Conservation (phyloP, 2,113 vertebrate genomes). For the Chionodraco myersi region DNA sequence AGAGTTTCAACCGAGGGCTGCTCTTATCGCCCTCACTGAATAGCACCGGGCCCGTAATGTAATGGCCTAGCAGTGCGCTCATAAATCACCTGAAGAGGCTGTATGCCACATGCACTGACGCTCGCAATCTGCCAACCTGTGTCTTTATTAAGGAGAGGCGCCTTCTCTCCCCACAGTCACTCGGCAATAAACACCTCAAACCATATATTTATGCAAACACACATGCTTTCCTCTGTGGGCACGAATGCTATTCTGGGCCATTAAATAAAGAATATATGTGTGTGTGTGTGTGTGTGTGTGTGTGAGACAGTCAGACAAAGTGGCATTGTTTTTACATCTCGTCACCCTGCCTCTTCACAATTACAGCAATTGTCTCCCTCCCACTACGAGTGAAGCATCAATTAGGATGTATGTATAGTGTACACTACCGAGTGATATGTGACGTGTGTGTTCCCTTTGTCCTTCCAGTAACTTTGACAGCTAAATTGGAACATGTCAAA, state of each 20-base stretch:
- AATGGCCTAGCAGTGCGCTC: conserved; percentile 68
- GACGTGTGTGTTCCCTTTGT: conserved; percentile 15
- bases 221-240: conserved; percentile 42
- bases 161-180: not conserved
- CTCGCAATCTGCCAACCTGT: conserved; percentile 71
- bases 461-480: conserved; percentile 52
- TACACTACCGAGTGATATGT: not conserved
- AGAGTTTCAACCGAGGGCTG: conserved; percentile 43
- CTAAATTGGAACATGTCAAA: conserved; percentile 63
- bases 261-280: not conserved
- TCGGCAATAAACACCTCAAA: conserved; percentile 29
- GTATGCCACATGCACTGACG: conserved; percentile 74
- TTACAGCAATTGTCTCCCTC: conserved; percentile 36
- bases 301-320: conserved; percentile 6
- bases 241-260: conserved; percentile 18
- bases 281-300: conserved; percentile 14
- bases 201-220: conserved; percentile 54
- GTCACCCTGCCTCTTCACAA: conserved; percentile 41
- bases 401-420: conserved; percentile 38
- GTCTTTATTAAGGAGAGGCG: conserved; percentile 80
- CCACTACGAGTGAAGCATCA: conserved; percentile 34
- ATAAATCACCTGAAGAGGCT: conserved; percentile 82
- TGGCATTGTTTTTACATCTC: conserved; percentile 55
- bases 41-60: conserved; percentile 70
- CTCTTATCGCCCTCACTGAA: conserved; percentile 64